Evolutionary conservation across 2,888 invertebrate species (phyloP).

Genomic region (Eutolmus rufibarbis): DNA sequence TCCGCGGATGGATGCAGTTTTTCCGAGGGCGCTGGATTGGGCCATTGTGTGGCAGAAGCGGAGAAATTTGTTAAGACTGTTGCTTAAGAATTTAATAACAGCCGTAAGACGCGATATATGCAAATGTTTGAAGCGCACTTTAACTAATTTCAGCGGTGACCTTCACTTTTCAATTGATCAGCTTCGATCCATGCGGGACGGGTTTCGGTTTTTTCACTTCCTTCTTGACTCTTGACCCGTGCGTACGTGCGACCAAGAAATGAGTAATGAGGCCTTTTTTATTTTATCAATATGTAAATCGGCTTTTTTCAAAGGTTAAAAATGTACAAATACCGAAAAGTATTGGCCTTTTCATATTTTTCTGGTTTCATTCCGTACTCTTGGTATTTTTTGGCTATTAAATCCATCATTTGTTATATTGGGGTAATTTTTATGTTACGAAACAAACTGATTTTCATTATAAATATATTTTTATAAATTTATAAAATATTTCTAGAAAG

Average conservation of each 20-base stretch:
- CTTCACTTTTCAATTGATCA: not conserved
- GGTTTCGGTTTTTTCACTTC: not conserved
- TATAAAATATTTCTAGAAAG: no score
- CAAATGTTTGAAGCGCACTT: not conserved
- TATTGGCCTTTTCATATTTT: no score
- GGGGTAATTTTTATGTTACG: no score
- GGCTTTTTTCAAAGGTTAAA: no score
- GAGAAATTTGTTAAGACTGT: constrained; percentile 22
- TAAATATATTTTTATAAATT: no score
- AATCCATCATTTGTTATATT: no score
- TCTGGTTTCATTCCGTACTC: no score
- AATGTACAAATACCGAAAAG: no score
- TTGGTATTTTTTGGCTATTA: no score
- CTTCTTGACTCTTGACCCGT: not conserved
- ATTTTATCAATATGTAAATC: no score
- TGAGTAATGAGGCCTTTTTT: not conserved
- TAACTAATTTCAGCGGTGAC: not conserved
- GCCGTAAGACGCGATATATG: not conserved
- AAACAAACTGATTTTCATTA: no score
- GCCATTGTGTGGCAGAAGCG: constrained; percentile 7
- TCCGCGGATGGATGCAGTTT: constrained; percentile 2
- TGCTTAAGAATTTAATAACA: constrained; percentile 28
- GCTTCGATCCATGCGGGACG: not conserved
- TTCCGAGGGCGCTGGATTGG: not conserved
- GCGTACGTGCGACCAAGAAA: not conserved